Base-by-base conservation (phyloP, 2,888 invertebrate species). In the Lochmaea capreae region DNA sequence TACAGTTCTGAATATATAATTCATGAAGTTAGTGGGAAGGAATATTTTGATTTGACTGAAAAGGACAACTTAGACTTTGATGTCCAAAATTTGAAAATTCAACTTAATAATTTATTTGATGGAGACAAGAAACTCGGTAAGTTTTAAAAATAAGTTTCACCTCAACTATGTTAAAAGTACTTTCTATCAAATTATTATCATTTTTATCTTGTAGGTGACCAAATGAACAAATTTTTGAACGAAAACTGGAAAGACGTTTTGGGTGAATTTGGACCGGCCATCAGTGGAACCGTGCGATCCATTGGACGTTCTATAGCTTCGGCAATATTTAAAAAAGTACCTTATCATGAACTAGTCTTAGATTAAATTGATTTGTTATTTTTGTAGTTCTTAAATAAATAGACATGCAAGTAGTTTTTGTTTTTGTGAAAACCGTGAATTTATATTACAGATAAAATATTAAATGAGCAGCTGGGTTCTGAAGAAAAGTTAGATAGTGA, bases 151-250 rank as follows among this genome's bases (percentile, higher is more conserved):
- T 42, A 16, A 39, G 9, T 3, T 6, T 65, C 14, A 11, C 26
- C 26, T 1, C 3, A 26, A 26, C 5, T 33, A 1, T 33, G 8
- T 33, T 0, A 33, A 33, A 33, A 33, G 12, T 46, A 46, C 14
- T 46, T 43, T 11, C 3, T 42, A 16, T 5, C 10, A 14, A 6
- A 9, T 26, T 2, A n/a, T 11, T 52, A 6, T 22, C n/a, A 8
- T 66, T 16, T 39, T 57, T 39, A 16, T 39, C 6, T 79, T 81
- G 65, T 65, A 85, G 85, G 85, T 62, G 80, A 81, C 10, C 81
- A 84, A 75, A 83, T 84, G 78, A 85, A 84, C 68, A 81, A 77
- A 26, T 84, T 85, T 69, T 75, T 85, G 22, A 85, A 85, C 65
- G 85, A 85, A 65, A 85, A 85, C 74, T 80, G 83, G 79, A 72